These are phyloP conservation scores for Philotrypesis tridentata DNA, from an alignment of 1,140 invertebrate species.

Conservation along the genomic window DNA sequence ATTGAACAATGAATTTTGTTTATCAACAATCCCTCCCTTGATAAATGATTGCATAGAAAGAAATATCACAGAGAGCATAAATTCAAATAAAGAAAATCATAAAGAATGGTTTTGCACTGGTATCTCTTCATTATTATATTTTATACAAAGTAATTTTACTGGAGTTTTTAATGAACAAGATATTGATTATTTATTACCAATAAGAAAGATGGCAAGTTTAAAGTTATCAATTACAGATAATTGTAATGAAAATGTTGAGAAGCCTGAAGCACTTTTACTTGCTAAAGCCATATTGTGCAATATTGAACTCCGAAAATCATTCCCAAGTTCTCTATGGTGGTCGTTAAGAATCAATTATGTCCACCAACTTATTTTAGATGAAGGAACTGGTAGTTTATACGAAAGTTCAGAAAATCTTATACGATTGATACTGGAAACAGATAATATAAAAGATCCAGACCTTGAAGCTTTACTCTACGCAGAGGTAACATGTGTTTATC, in stretches of 20 bases:
- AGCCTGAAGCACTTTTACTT: conserved; percentile 80
- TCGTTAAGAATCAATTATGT: conserved; percentile 80
- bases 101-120: conserved; percentile 70
- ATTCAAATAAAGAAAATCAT: conserved; percentile 30
- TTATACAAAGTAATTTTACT: conserved; percentile 88
- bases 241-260: conserved; percentile 77
- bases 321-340: conserved; percentile 81
- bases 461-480: conserved; percentile 80
- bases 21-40: conserved; percentile 26
- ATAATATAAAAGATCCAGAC: conserved; percentile 68
- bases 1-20: conserved; percentile 42
- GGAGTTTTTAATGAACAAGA: conserved; percentile 77
- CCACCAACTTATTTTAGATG: conserved; percentile 84
- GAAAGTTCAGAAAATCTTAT: conserved; percentile 77
- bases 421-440: conserved; percentile 68
- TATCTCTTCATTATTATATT: conserved; percentile 79
- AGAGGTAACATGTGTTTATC: conserved; percentile 84
- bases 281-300: conserved; percentile 78
- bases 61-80: conserved; percentile 48
- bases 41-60: conserved; percentile 47
- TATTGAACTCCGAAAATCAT: conserved; percentile 68
- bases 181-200: conserved; percentile 70
- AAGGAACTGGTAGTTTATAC: conserved; percentile 79
- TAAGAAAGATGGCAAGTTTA: conserved; percentile 76
- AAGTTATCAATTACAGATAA: conserved; percentile 62